Base-by-base conservation (phyloP, 2,797 vertebrate genomes). In the Halcyon smyrnensis region DNA sequence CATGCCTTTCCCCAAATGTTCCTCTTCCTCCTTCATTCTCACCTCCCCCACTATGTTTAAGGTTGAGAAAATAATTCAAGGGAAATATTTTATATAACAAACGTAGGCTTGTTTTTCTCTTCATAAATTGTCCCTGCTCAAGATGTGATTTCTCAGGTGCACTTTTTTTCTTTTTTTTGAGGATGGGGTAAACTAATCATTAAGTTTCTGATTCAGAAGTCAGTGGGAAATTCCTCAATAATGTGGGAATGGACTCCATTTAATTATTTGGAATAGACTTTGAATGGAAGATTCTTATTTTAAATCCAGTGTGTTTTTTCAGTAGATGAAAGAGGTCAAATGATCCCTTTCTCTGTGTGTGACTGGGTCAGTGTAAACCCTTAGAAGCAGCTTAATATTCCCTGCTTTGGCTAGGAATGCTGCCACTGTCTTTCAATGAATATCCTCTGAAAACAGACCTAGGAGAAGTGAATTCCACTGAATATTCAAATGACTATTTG, bases 71-170 rank as follows among this genome's bases (percentile, higher is more conserved):
- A 84, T 78, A 96, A 93, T 85, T 68, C 9, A 46, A 68, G n/a
- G 28, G 15, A 75, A 83, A 84, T 93, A 89, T 80, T 93, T 95
- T 93, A 87, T 74, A 15, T 92, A 90, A 87, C 64, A 70, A 68
- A 82, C 17, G 19, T 67, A 43, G 83, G 62, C 74, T 95, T 50
- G 36, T 68, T 92, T 95, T 88, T 73, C 23, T 90, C 20, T 79
- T 80, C 67, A 73, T 73, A 87, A 80, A 77, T 83, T 84, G 50
- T 20, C 67, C 34, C 30, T 64, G 34, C 34, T 88, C 34, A 68
- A 5, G 59, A 51, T 36, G 30, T 39, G 16, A 17, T 64, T 90
- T 87, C 12, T 79, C 79, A 86, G 62, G 83, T 91, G 50, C 17
- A 8, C 7, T 36, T 73, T 60, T 73, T 62, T 16, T 28, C 37